These are phyloP conservation scores for Emberiza fucata DNA, from an alignment of 2,113 vertebrate species.

Conservation along the genomic window DNA sequence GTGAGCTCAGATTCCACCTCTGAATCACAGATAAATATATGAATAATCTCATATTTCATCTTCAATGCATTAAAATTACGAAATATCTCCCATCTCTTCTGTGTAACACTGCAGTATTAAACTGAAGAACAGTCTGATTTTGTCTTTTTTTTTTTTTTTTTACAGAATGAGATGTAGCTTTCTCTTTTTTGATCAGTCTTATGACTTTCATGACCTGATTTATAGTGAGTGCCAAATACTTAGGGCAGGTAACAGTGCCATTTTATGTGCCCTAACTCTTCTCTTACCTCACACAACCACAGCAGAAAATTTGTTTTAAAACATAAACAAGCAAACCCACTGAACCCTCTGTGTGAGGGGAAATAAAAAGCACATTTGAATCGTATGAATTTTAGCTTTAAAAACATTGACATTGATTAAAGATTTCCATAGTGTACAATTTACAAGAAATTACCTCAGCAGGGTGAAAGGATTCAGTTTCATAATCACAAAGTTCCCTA, in stretches of 20 bases:
- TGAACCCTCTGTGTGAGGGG: neutral
- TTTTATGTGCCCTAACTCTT: neutral
- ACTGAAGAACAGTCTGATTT: neutral
- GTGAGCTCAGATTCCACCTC: neutral
- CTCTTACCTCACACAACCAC: neutral
- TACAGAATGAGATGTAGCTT: neutral
- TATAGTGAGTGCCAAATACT: neutral
- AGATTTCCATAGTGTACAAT: conserved; percentile 61
- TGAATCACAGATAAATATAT: neutral
- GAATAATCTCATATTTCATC: neutral
- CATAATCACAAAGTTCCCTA: conserved; percentile 69
- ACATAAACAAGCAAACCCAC: neutral
- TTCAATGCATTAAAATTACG: neutral
- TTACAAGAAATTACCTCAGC: conserved; percentile 74
- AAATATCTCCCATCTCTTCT: neutral
- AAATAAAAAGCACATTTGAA: conserved; percentile 56
- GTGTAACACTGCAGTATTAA: neutral
- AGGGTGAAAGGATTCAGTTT: conserved; percentile 64
- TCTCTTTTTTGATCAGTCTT: neutral
- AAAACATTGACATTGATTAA: conserved; percentile 61
- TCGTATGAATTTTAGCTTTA: conserved; percentile 47
- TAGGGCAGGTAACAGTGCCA: neutral
- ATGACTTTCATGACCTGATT: neutral
- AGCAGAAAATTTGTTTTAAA: neutral
- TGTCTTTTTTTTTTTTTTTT: neutral